Conservation (phyloP, 2,888 invertebrate genomes). For the Ennomos fuscantarius region DNA sequence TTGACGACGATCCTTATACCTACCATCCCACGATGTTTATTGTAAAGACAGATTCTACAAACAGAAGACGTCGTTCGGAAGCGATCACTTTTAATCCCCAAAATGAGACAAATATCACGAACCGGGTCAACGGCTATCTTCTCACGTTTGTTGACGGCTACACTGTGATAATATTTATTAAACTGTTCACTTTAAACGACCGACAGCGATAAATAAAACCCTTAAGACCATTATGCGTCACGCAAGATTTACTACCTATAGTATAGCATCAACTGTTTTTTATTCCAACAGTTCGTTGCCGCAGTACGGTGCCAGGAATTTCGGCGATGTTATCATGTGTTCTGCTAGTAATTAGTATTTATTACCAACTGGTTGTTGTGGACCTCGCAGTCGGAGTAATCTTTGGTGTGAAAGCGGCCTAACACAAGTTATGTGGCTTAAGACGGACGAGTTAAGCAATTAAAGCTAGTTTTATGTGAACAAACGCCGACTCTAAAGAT, state of each 20-base stretch:
- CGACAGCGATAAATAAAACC: conserved; percentile 77
- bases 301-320: conserved; percentile 69
- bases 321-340: conserved; percentile 79
- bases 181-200: conserved; percentile 78
- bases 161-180: conserved; percentile 84
- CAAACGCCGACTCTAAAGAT: conserved; percentile 65
- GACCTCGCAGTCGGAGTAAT: conserved; percentile 51
- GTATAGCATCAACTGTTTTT: conserved; percentile 70
- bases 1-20: conserved; percentile 61
- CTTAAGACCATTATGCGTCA: conserved; percentile 78
- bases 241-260: conserved; percentile 79
- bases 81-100: conserved; percentile 78
- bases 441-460: conserved; percentile 77
- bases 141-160: conserved; percentile 83
- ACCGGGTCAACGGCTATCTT: conserved; percentile 82
- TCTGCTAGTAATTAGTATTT: conserved; percentile 84
- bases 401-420: conserved; percentile 72
- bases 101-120: conserved; percentile 83
- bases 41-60: conserved; percentile 75
- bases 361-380: conserved; percentile 65
- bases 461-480: conserved; percentile 74
- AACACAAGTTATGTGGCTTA: conserved; percentile 73
- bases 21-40: conserved; percentile 71
- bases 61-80: conserved; percentile 72
- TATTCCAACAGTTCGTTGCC: conserved; percentile 55